These are phyloP conservation scores for Choristoneura fumiferana DNA, from an alignment of 1,140 invertebrate genomes.

Conservation along the genomic window DNA sequence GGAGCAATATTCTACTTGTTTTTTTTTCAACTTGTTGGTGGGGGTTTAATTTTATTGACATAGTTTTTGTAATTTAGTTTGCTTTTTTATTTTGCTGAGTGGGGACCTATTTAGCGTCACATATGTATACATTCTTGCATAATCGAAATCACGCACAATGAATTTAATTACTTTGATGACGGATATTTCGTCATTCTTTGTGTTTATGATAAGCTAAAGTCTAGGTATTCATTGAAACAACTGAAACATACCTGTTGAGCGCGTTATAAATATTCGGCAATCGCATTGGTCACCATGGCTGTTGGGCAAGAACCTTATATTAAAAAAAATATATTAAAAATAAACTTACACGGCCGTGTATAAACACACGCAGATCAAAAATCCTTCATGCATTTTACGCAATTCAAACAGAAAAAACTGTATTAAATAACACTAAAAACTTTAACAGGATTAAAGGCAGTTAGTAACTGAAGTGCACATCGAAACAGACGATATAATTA, in stretches of 20 bases:
- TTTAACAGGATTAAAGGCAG: neutral
- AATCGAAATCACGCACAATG: too few relatives aligned
- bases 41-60: too few relatives aligned
- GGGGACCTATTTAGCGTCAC: too few relatives aligned
- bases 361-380: conserved; percentile 45
- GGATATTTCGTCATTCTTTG: too few relatives aligned
- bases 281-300: neutral
- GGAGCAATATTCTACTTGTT: too few relatives aligned
- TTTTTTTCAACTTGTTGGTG: too few relatives aligned
- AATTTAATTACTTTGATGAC: too few relatives aligned
- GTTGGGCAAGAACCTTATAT: conserved; percentile 2
- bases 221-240: neutral
- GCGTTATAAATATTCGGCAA: neutral
- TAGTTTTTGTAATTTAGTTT: too few relatives aligned
- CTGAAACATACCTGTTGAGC: neutral
- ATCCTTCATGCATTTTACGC: conserved; percentile 26
- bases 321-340: conserved; percentile 20
- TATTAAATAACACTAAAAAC: conserved; percentile 10
- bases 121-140: too few relatives aligned
- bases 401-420: neutral
- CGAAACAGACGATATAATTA: conserved; percentile 2
- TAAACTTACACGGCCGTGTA: conserved; percentile 46
- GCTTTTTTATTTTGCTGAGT: too few relatives aligned
- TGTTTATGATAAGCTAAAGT: too few relatives aligned
- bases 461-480: neutral